These are phyloP conservation scores for Micromesistius poutassou DNA, from an alignment of 2,797 vertebrate species.

Conservation along the genomic window DNA sequence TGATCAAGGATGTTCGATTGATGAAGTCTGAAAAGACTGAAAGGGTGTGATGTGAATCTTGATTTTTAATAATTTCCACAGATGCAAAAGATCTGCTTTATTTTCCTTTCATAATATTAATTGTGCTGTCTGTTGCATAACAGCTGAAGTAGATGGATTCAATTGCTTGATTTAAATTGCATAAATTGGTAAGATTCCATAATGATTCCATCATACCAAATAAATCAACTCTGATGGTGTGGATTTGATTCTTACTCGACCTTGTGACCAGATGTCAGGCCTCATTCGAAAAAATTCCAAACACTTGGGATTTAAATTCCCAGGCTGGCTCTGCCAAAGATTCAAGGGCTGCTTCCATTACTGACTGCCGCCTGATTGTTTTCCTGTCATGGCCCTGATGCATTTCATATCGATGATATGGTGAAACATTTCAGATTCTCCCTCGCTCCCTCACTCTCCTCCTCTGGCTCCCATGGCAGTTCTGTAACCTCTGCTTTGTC, in stretches of 20 bases:
- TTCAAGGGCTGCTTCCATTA: background rate
- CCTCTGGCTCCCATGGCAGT: background rate
- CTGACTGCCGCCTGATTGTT: background rate
- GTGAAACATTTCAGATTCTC: background rate
- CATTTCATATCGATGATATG: background rate
- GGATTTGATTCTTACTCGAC: background rate
- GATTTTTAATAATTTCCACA: background rate
- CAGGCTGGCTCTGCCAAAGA: background rate
- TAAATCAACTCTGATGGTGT: background rate
- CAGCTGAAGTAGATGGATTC: background rate
- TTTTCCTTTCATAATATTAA: background rate
- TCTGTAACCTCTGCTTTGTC: background rate
- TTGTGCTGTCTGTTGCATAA: background rate
- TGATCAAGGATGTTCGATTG: background rate
- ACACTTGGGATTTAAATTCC: background rate
- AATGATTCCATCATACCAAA: background rate
- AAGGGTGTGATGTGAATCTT: background rate
- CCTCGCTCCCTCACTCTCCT: background rate
- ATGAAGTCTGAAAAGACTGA: background rate
- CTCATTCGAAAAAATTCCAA: background rate
- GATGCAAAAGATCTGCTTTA: background rate
- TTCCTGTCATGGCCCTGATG: background rate
- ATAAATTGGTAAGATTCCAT: background rate
- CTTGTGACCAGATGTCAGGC: background rate
- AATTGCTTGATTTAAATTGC: background rate